phyloP scores from a whole-genome alignment of 1,140 invertebrate species.

The Druon quercuslanigerum region DNA sequence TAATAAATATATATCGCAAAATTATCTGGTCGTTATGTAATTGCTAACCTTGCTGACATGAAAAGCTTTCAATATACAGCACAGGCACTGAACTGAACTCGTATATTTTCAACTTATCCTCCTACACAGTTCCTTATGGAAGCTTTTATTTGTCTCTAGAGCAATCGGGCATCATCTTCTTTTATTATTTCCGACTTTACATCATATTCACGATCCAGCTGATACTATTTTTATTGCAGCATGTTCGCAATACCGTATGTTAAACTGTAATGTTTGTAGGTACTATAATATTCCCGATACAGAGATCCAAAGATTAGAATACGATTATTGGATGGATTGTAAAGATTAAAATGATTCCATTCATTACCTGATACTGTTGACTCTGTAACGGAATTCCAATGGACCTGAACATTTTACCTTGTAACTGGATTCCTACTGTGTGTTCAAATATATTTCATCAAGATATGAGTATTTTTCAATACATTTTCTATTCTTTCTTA shows the following conservation, averaged over 20 bases:
- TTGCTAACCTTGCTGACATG: slow-evolving; percentile 13
- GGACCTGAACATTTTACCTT: slow-evolving; percentile 10
- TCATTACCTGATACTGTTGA: neutral
- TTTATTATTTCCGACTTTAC: neutral
- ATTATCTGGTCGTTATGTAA: slow-evolving; percentile 16
- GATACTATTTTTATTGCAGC: neutral
- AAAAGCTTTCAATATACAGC: neutral
- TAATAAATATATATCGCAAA: neutral
- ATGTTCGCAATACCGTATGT: neutral
- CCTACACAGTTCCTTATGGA: neutral
- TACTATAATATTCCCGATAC: neutral
- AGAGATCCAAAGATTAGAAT: slow-evolving; percentile 17
- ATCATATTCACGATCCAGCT: no score
- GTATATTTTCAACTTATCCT: neutral
- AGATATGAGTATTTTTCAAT: neutral
- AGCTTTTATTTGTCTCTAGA: neutral
- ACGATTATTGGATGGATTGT: slow-evolving; percentile 13
- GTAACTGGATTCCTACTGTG: slow-evolving; percentile 1
- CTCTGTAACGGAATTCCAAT: slow-evolving; percentile 13
- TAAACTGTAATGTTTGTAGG: neutral
- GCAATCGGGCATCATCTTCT: neutral
- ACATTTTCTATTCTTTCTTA: neutral
- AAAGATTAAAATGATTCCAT: slow-evolving; percentile 26
- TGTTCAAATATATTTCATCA: neutral
- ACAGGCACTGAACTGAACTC: neutral